phyloP scores from a whole-genome alignment of 2,113 vertebrate species.

The Sebastes fasciatus region DNA sequence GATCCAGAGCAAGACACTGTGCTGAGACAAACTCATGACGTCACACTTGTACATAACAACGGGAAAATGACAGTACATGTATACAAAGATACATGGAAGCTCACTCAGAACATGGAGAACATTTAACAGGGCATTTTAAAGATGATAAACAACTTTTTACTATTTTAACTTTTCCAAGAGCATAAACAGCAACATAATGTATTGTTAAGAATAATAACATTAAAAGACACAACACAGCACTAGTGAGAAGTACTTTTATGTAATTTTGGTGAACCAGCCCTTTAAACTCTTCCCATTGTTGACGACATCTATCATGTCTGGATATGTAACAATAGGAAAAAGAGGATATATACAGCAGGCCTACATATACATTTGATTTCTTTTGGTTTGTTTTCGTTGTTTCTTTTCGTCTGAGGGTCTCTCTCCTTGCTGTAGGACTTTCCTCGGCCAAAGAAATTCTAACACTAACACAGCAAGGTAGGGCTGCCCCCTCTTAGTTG shows the following conservation, averaged over 20 bases:
- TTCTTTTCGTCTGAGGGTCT: neutral
- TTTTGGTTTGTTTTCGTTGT: neutral
- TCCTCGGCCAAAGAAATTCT: no score
- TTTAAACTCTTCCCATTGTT: neutral
- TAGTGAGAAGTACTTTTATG: no score
- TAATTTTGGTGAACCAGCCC: no score
- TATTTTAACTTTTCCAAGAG: neutral
- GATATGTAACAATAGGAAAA: neutral
- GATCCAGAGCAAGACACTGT: neutral
- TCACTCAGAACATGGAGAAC: neutral
- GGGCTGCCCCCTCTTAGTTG: no score
- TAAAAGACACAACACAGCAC: neutral
- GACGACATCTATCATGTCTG: no score
- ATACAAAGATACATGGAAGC: neutral
- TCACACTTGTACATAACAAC: constrained; percentile 1
- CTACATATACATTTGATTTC: neutral
- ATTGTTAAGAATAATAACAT: neutral
- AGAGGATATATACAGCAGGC: neutral
- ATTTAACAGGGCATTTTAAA: neutral
- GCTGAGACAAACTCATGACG: neutral
- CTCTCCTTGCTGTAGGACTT: neutral
- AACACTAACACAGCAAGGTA: no score
- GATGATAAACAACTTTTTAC: neutral
- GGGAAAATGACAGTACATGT: neutral
- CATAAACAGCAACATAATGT: neutral